Conservation (phyloP, 2,113 vertebrate species). For the Periophthalmus modestus region DNA sequence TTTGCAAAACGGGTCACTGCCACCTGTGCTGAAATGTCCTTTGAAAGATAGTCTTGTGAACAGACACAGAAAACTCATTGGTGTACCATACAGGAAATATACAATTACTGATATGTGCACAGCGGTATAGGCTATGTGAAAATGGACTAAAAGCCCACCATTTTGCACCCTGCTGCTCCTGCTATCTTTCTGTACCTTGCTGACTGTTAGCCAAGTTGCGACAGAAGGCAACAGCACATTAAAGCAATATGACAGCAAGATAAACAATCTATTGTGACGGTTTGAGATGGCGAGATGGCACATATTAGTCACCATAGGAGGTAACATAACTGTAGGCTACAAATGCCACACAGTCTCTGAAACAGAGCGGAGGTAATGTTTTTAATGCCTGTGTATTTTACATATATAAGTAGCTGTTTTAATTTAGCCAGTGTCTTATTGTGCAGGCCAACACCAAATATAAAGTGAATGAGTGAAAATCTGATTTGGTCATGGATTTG, state of each 20-base stretch:
- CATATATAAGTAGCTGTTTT: background rate
- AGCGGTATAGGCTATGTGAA: constrained; percentile 11
- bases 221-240: constrained; percentile 22
- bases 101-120: constrained; percentile 25
- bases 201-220: constrained; percentile 24
- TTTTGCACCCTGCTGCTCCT: constrained; percentile 45
- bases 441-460: background rate
- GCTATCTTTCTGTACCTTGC: constrained; percentile 16
- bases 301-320: constrained; percentile 53
- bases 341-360: constrained; percentile 28
- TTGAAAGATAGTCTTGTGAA: constrained; percentile 26
- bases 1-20: constrained; percentile 46
- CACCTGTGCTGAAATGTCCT: constrained; percentile 32
- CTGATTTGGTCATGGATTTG: too few species aligned
- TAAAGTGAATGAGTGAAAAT: too few species aligned
- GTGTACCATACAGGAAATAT: constrained; percentile 5
- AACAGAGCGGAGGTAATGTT: constrained; percentile 26
- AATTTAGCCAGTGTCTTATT: background rate
- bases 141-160: constrained; percentile 25
- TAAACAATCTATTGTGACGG: constrained; percentile 40
- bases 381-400: constrained; percentile 9
- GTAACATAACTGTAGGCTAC: constrained; percentile 28
- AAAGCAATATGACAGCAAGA: constrained; percentile 46
- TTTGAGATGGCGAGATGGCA: constrained; percentile 41
- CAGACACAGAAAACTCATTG: background rate